Base-by-base conservation (phyloP, 1,140 invertebrate genomes). In the Dendroctonus ponderosae region DNA sequence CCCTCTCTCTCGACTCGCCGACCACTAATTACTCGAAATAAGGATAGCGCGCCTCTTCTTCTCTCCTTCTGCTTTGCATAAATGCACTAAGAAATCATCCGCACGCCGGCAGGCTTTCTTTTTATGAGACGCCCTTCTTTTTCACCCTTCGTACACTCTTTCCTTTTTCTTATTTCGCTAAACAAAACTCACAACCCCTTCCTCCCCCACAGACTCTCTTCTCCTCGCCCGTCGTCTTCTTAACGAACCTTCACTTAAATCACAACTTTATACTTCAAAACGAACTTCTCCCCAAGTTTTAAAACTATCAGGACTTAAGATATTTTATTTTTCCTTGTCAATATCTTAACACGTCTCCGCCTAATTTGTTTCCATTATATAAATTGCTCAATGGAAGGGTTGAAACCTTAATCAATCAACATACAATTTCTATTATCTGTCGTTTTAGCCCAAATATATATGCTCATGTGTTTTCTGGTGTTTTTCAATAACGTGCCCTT, bases 1-100 rank as follows among this genome's bases (percentile, higher is more conserved):
- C 72, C 70, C 70, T 70, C 71, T 71, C 66, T 72, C 72, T 69
- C 70, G 60, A 68, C 69, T 67, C 67, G 68, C 62, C 74, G 73
- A 77, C 75, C 77, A 76, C 75, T 77, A 78, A 77, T 77, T 76
- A 78, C 75, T 73, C 68, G 67, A 70, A 73, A 74, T 66, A 68
- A 69, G 71, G 76, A 76, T 62, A 63, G 72, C 56, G 65, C 65
- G 46, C 42, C 51, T 64, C 65, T 58, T 62, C 54, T 66, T 53
- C 69, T 69, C 74, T 73, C 74, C 49, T 70, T 71, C 74, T 66
- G 71, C 69, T 77, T 77, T 77, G 76, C 76, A 77, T 77, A 77
- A 76, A 72, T 77, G 75, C 75, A 77, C 73, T 74, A 74, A 76
- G 74, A 75, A 76, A 76, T 76, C 73, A 74, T 74, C 72, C 69